These are phyloP conservation scores for Phymanthus crucifer DNA, from an alignment of 92 coral and sea anemone genomes.

Conservation along the genomic window DNA sequence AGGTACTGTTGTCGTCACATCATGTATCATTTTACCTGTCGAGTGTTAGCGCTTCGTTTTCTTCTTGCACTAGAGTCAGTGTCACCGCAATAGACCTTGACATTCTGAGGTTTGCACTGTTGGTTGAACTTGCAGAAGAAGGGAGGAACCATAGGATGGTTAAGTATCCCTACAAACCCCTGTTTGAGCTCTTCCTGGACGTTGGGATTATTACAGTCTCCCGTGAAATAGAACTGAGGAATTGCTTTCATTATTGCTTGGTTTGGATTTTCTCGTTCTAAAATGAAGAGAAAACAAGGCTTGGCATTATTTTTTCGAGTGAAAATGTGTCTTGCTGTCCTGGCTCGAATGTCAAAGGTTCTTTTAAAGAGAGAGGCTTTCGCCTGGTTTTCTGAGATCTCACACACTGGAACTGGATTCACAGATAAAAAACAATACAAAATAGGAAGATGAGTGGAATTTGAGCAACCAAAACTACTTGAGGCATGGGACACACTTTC, in stretches of 20 bases:
- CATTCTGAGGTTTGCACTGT: slow-evolving; percentile 28
- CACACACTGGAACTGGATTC: no score
- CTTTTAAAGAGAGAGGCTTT: no score
- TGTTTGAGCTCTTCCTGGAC: slow-evolving; percentile 39
- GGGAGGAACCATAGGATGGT: slow-evolving; percentile 40
- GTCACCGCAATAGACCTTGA: slow-evolving; percentile 64
- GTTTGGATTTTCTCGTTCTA: slow-evolving; percentile 61
- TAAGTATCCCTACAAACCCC: slow-evolving; percentile 22
- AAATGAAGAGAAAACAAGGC: not conserved
- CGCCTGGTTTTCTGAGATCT: no score
- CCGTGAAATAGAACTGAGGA: slow-evolving; percentile 57
- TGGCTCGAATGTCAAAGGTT: no score
- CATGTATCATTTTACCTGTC: slow-evolving; percentile 31
- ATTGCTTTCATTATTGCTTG: not conserved
- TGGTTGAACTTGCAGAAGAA: slow-evolving; percentile 44
- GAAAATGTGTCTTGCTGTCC: no score
- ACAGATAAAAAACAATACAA: no score
- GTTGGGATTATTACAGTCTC: slow-evolving; percentile 78
- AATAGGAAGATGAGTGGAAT: no score
- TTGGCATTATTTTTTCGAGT: no score
- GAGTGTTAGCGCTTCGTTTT: slow-evolving; percentile 47
- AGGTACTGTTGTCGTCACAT: no score
- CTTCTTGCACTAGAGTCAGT: slow-evolving; percentile 44
- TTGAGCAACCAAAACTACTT: no score
- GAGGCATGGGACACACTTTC: no score